phyloP scores from a whole-genome alignment of 2,113 vertebrate species.

The Zeus faber region DNA sequence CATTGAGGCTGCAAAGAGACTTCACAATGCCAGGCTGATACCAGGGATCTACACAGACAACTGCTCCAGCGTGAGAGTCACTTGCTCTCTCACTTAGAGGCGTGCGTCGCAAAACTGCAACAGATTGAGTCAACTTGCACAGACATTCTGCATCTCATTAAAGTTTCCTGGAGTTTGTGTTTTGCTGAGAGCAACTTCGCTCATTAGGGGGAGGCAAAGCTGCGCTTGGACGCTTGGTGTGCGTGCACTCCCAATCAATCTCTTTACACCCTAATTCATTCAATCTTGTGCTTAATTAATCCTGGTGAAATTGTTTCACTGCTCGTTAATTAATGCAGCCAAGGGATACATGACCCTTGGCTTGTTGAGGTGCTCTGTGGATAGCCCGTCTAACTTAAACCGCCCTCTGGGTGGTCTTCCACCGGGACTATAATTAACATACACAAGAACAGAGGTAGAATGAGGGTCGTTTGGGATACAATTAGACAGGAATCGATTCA shows the following conservation, averaged over 20 bases:
- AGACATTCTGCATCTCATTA: slow-evolving; percentile 31
- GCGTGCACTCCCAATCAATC: slow-evolving; percentile 62
- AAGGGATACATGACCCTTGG: slow-evolving; percentile 16
- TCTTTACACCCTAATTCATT: slow-evolving; percentile 60
- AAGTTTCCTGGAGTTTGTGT: slow-evolving; percentile 40
- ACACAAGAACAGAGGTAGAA: too few relatives aligned
- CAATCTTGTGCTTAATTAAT: slow-evolving; percentile 65
- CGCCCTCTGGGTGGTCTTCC: background rate
- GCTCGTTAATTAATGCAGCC: slow-evolving; percentile 52
- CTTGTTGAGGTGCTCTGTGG: background rate
- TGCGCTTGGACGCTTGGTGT: slow-evolving; percentile 32
- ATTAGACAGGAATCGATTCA: background rate
- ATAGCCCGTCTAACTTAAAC: background rate
- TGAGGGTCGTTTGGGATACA: background rate
- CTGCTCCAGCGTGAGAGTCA: too few relatives aligned
- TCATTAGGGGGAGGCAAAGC: slow-evolving; percentile 44
- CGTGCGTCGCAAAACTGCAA: too few relatives aligned
- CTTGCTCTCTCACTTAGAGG: too few relatives aligned
- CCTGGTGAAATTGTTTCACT: slow-evolving; percentile 46
- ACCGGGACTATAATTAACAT: slow-evolving; percentile 1
- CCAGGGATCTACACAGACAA: too few relatives aligned
- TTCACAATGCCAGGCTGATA: too few relatives aligned
- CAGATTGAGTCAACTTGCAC: background rate
- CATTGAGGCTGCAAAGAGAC: too few relatives aligned
- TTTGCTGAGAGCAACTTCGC: slow-evolving; percentile 37